Base-by-base conservation (phyloP, 1,140 invertebrate genomes). In the Listronotus bonariensis region DNA sequence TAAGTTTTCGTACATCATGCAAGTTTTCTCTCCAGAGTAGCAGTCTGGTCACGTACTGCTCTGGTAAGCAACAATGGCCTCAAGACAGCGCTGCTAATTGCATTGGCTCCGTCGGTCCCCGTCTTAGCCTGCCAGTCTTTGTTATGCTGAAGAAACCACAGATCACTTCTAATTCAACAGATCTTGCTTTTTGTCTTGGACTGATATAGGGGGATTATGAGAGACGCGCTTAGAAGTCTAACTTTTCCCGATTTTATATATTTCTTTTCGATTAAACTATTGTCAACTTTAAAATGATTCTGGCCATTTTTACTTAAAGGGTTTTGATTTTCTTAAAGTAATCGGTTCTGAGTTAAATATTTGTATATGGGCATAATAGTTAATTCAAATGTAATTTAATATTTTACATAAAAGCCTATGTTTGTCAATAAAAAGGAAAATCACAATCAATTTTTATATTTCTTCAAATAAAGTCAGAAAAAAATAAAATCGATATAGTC, bases 11-110 rank as follows among this genome's bases (percentile, higher is more conserved):
- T 14, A 12, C 11, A 17, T 18, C 32, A 11, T 8, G 20, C 4
- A 18, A 10, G 12, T 18, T 26, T 40, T 43, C n/a, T 11, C 49
- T 43, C 41, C 48, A 17, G 53, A 69, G 49, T 40, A 46, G 40
- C 38, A 74, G 61, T 72, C 72, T 49, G 64, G 72, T 72, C 72
- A 73, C 72, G 72, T 64, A 62, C 48, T 45, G 60, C 59, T 65
- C 66, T 67, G 62, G 69, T 73, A 76, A 76, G 72, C 72, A 76
- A 74, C 74, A 72, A 72, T 72, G 72, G 70, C 69, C 62, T 59
- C 68, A 73, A 76, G 74, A 76, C 74, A 74, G 72, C 72, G 72
- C 57, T 68, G 69, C 74, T 76, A 76, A 76, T 76, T 76, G 74
- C 74, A 74, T 74, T 56, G 55, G 55, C 43, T 58, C 26, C 55